Percentiles rank a stretch among this genome's conserved stretches.
These are phyloP conservation scores for Leucosticte australis DNA, from an alignment of 2,113 vertebrate species.

Conservation along the genomic window DNA sequence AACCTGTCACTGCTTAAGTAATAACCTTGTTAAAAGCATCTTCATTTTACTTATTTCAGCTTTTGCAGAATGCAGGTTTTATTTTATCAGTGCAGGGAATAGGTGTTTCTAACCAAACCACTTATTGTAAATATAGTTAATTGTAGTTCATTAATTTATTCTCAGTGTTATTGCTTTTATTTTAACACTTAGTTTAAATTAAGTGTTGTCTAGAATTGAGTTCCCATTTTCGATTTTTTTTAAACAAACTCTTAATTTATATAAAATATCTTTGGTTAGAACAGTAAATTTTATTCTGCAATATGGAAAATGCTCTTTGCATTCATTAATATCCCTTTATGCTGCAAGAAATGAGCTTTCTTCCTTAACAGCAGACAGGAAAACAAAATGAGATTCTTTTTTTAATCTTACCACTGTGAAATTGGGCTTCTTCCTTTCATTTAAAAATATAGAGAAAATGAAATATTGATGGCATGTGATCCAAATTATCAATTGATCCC, in stretches of 20 bases:
- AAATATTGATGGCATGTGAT: slow-evolving; percentile 52
- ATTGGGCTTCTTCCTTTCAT: slow-evolving; percentile 52
- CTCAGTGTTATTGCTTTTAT: slow-evolving; percentile 76
- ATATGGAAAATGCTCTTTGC: slow-evolving; percentile 68
- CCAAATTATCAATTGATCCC: slow-evolving; percentile 70
- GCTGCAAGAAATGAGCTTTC: slow-evolving; percentile 12
- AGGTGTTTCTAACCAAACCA: slow-evolving; percentile 75
- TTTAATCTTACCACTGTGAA: slow-evolving; percentile 53
- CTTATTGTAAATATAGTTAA: slow-evolving; percentile 82
- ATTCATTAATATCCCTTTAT: slow-evolving; percentile 70
- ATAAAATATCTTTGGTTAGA: slow-evolving; percentile 69
- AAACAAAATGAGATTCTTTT: slow-evolving; percentile 46
- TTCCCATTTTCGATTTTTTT: slow-evolving; percentile 71
- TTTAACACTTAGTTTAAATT: slow-evolving; percentile 78
- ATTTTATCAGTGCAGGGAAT: slow-evolving; percentile 74
- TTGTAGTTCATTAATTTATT: slow-evolving; percentile 81
- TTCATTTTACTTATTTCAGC: slow-evolving; percentile 84
- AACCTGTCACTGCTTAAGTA: slow-evolving; percentile 86
- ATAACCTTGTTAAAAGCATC: slow-evolving; percentile 86
- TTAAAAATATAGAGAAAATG: slow-evolving; percentile 66
- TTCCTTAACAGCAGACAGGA: background rate
- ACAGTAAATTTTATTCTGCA: slow-evolving; percentile 65
- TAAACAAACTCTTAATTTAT: slow-evolving; percentile 72
- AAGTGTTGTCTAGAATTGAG: slow-evolving; percentile 72
- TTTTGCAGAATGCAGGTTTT: slow-evolving; percentile 75